phyloP scores from a whole-genome alignment of 2,888 invertebrate genomes.

The Agrotis segetum region DNA sequence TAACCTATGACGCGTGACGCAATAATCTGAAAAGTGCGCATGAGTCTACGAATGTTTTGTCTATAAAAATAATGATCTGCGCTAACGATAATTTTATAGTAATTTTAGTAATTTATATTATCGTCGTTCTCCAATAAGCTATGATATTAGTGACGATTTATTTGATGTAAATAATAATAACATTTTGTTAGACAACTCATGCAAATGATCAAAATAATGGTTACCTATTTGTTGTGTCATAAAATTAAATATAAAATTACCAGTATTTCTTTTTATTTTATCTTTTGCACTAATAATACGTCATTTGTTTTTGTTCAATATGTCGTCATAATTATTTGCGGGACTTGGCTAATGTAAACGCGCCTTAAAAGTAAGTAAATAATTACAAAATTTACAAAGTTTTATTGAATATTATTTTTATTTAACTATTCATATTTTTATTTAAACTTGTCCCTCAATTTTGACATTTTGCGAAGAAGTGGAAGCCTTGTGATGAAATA shows the following conservation, averaged over 20 bases:
- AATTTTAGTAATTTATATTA: conserved; percentile 19
- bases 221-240: background rate
- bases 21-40: conserved; percentile 63
- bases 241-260: background rate
- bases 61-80: conserved; percentile 44
- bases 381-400: no score
- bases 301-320: no score
- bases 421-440: no score
- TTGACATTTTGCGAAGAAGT: no score
- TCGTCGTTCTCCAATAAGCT: conserved; percentile 14
- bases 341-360: no score
- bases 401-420: no score
- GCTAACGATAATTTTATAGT: conserved; percentile 25
- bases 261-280: background rate
- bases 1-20: conserved; percentile 53
- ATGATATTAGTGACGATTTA: background rate
- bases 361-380: no score
- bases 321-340: no score
- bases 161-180: background rate
- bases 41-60: conserved; percentile 50
- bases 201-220: background rate
- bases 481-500: no score
- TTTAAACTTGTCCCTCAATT: no score
- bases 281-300: background rate
- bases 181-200: background rate